Base-by-base conservation (phyloP, 2,113 vertebrate species). In the Sinocyclocheilus anophthalmus region DNA sequence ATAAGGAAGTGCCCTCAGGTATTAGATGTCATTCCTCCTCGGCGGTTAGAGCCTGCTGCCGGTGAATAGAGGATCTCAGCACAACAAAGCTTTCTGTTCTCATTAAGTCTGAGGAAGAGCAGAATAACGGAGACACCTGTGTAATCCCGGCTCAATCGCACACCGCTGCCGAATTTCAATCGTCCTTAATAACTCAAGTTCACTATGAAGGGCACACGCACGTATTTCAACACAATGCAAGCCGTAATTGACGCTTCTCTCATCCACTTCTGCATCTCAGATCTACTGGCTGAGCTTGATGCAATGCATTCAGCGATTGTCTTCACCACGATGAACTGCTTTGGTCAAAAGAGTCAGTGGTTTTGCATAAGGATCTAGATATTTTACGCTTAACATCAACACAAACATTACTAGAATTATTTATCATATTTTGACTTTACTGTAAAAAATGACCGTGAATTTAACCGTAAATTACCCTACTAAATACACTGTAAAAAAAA, bases 1-100 rank as follows among this genome's bases (percentile, higher is more conserved):
- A 97, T 98, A 96, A 96, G 93, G 88, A 94, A 94, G 94, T 94
- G 94, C 94, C 96, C 91, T 96, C 93, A 95, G 96, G 97, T 97
- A 96, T 97, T 97, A 97, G 96, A 95, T 96, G 95, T 95, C 96
- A 96, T 96, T 97, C 95, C 92, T 91, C 92, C 94, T 92, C 94
- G 92, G 69, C 65, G 89, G 91, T 90, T 90, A 91, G 91, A 93
- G 90, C 77, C 89, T 7, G 39, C 39, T 7, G 6, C 37, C 9
- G 94, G 96, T 96, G 95, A 95, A 65, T 22, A 42, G 69, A 72
- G 69, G 4, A 72, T 78, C 50, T 11, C 26, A 5, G 72, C 76
- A 94, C 95, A 96, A 95, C 94, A 95, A 95, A 95, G 94, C 80
- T 82, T 77, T 81, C 87, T 45, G 26, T 78, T 88, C 87, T 80